phyloP scores from a whole-genome alignment of 2,888 invertebrate genomes.

The Ichneumoninae sp. region DNA sequence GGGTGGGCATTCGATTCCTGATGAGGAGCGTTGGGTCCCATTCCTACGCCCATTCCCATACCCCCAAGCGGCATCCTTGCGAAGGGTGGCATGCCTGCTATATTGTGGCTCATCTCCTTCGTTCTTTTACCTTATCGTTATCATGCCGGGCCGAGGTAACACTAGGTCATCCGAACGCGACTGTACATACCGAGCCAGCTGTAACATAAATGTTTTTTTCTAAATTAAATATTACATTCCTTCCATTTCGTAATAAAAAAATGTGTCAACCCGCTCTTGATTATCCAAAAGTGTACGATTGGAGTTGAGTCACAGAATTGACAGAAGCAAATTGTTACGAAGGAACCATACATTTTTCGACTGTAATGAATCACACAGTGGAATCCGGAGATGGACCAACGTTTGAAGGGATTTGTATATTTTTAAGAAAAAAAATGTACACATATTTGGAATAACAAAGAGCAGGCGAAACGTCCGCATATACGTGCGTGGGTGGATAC shows the following conservation, averaged over 20 bases:
- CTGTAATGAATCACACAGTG: neutral
- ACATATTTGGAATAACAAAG: neutral
- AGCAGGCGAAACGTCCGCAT: slow-evolving; percentile 22
- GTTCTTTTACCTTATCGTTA: slow-evolving; percentile 81
- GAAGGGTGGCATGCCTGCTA: slow-evolving; percentile 92
- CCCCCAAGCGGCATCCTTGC: slow-evolving; percentile 90
- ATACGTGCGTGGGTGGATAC: slow-evolving; percentile 59
- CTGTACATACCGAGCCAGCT: slow-evolving; percentile 70
- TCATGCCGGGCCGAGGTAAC: slow-evolving; percentile 80
- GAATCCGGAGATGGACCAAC: neutral
- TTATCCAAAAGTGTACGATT: neutral
- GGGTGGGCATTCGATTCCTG: slow-evolving; percentile 91
- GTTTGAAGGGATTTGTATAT: neutral
- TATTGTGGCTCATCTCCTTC: slow-evolving; percentile 90
- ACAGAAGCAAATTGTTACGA: neutral
- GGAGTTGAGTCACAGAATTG: neutral
- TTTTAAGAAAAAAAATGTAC: neutral
- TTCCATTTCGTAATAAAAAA: neutral
- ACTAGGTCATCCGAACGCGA: slow-evolving; percentile 75
- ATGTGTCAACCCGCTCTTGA: neutral
- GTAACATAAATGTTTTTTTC: slow-evolving; percentile 25
- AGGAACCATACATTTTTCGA: neutral
- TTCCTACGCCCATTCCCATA: slow-evolving; percentile 86
- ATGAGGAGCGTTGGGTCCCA: slow-evolving; percentile 87
- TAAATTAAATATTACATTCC: too few species aligned